These are phyloP conservation scores for Troilus luridus DNA, from an alignment of 2,888 invertebrate species.

Conservation along the genomic window DNA sequence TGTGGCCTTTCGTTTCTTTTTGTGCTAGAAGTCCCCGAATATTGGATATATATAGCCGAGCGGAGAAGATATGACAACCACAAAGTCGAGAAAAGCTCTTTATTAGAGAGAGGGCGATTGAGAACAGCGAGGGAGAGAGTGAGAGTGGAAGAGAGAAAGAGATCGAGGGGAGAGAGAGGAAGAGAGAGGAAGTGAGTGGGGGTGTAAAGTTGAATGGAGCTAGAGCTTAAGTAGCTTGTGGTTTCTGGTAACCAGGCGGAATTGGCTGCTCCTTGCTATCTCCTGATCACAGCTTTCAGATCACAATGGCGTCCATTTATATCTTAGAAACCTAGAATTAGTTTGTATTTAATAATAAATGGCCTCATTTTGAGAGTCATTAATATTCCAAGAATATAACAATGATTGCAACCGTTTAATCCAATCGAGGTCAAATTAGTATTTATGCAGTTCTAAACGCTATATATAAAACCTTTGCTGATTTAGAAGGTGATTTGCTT, in stretches of 20 bases:
- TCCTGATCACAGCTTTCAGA: slow-evolving; percentile 18
- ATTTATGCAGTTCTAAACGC: too few relatives aligned
- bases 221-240: slow-evolving; percentile 23
- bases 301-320: not conserved
- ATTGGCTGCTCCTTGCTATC: not conserved
- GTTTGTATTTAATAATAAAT: not conserved
- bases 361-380: not conserved
- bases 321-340: not conserved
- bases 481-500: too few relatives aligned
- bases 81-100: slow-evolving; percentile 21
- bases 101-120: slow-evolving; percentile 12
- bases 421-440: too few relatives aligned
- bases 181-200: not conserved
- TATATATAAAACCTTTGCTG: too few relatives aligned
- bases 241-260: not conserved
- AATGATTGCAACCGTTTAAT: too few relatives aligned
- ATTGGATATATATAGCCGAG: not conserved
- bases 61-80: not conserved
- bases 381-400: not conserved
- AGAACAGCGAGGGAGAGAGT: not conserved
- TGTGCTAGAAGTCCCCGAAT: not conserved
- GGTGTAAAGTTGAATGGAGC: not conserved
- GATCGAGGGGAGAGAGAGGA: not conserved
- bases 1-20: not conserved
- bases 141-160: not conserved